Base-by-base conservation (phyloP, 2,797 vertebrate species). In the Catostomus latipinnis region DNA sequence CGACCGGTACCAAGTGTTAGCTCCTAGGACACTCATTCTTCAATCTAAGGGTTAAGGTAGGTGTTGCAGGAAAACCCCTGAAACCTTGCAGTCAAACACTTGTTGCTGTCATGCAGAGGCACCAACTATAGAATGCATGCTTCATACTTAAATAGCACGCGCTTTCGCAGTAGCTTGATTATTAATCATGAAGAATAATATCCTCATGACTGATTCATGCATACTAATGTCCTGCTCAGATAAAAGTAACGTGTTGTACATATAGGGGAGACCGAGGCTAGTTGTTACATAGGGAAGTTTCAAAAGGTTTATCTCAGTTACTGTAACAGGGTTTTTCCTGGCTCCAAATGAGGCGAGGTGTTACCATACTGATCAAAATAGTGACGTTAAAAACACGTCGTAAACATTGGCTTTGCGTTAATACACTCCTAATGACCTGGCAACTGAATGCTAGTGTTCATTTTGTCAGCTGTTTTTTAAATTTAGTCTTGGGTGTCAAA, bases 41-140 rank as follows among this genome's bases (percentile, higher is more conserved):
- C 60, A 66, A 58, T 48, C 65, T 70, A 12, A 70, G 43, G 46
- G 16, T 58, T 10, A 53, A 80, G 78, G 78, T 80, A 72, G 63
- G 74, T 76, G 53, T 61, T 4, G 16, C 65, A 11, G 10, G n/a
- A 68, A 9, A 71, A 13, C 5, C 12, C 12, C 18, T 34, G 1
- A 1, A 34, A 0, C 8, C 6, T 8, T 65, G 8, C 12, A 22
- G 11, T 1, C 2, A 48, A 3, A 46, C 43, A 71, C 68, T 56
- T 72, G 69, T 65, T 72, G 77, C 60, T 49, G 13, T 0, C 12
- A 14, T 16, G 6, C 66, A n/a, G 22, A 34, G 14, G 22, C 6
- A 9, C 13, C 50, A n/a, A n/a, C 1, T 9, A 14, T 52, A 11
- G 34, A 22, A 63, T 12, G 61, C 22, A 45, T 45, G 6, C 34